A percentile compares a stretch with the other conserved stretches of the same genome.
Conservation (phyloP, 2,113 vertebrate species). For the Centropus unirufus region DNA sequence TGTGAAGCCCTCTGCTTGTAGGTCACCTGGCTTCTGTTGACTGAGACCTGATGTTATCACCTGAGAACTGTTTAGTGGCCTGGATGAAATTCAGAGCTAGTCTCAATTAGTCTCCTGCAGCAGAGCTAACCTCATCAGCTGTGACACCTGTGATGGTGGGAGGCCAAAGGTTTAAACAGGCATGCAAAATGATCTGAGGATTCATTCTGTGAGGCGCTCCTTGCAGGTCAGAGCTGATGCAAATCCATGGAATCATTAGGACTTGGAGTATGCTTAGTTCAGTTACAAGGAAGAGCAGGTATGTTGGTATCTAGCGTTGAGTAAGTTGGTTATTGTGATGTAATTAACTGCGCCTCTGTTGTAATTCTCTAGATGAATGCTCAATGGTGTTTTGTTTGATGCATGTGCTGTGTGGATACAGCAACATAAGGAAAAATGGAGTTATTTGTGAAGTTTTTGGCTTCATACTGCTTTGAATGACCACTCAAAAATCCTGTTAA, state of each 20-base stretch:
- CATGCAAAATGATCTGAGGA: accelerated
- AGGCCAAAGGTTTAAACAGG: background rate
- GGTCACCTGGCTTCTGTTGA: background rate
- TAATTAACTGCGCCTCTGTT: background rate
- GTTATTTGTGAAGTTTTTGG: background rate
- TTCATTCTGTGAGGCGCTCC: background rate
- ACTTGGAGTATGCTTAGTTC: accelerated
- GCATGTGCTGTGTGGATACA: accelerated
- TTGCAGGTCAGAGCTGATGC: background rate
- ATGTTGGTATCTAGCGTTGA: background rate
- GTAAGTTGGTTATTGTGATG: background rate
- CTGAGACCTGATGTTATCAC: background rate
- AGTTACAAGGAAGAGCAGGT: background rate
- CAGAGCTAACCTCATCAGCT: background rate
- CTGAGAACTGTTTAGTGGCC: background rate
- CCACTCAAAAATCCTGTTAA: background rate
- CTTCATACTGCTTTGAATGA: background rate
- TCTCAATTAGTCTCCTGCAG: background rate
- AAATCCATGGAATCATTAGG: background rate
- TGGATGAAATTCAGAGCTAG: background rate
- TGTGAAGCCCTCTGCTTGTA: background rate
- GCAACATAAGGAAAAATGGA: background rate
- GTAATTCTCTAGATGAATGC: too few species aligned
- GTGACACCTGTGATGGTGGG: background rate
- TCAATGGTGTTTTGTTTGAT: background rate